Percentiles rank a stretch among this genome's conserved stretches.
Evolutionary conservation across 2,888 invertebrate species (phyloP).

Genomic region (Tipula vernalis): DNA sequence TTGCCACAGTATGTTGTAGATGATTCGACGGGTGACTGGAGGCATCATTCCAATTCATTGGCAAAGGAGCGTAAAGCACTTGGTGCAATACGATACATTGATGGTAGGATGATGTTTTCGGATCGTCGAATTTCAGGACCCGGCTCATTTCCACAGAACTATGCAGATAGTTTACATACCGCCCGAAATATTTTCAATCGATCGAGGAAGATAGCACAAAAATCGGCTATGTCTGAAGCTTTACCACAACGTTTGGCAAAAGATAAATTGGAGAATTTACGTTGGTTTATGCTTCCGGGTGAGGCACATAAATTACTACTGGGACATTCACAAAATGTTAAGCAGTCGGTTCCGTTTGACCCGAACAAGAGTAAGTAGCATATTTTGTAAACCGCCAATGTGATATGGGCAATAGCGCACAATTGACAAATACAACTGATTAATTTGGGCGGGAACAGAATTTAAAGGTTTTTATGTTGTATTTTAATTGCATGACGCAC

Average conservation of each 20-base stretch:
- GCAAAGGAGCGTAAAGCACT: conserved; percentile 75
- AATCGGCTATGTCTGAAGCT: conserved; percentile 57
- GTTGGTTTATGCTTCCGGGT: conserved; percentile 84
- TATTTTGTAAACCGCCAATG: not conserved
- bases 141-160: conserved; percentile 59
- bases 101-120: conserved; percentile 61
- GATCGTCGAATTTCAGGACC: conserved; percentile 60
- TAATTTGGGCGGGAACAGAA: not conserved
- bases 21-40: conserved; percentile 81
- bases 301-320: conserved; percentile 69
- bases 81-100: conserved; percentile 58
- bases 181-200: conserved; percentile 65
- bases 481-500: not conserved
- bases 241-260: conserved; percentile 15
- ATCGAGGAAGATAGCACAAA: conserved; percentile 62
- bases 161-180: conserved; percentile 64
- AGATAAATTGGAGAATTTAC: conserved; percentile 43
- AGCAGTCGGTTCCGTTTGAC: conserved; percentile 63
- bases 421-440: not conserved
- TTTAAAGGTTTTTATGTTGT: not conserved
- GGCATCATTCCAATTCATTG: conserved; percentile 65
- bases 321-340: conserved; percentile 61
- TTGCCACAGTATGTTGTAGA: conserved; percentile 80
- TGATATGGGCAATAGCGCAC: not conserved
- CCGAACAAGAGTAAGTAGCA: conserved; percentile 39